phyloP scores from a whole-genome alignment of 2,113 vertebrate species.

The Athene cunicularia region DNA sequence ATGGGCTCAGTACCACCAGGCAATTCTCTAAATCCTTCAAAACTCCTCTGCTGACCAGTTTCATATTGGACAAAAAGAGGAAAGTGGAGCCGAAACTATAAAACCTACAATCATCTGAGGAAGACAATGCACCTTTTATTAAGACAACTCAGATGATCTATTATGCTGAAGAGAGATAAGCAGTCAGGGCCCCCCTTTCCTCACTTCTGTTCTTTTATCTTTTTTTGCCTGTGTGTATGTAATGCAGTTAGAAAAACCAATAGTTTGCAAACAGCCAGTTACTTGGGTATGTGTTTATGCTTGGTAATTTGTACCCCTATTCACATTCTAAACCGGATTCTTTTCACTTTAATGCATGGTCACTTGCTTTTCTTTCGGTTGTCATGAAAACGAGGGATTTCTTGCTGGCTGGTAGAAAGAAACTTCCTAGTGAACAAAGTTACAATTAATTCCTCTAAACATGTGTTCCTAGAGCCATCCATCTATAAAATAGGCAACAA shows the following conservation, averaged over 20 bases:
- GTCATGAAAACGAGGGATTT: slow-evolving; percentile 80
- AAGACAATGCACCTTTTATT: neutral
- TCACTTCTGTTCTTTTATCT: neutral
- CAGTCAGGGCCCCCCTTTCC: neutral
- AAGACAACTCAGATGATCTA: neutral
- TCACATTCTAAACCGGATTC: slow-evolving; percentile 73
- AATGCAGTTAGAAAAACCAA: neutral
- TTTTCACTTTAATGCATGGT: slow-evolving; percentile 69
- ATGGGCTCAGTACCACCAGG: neutral
- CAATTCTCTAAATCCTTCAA: neutral
- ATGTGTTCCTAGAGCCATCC: neutral
- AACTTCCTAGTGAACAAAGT: slow-evolving; percentile 16
- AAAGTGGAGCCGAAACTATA: neutral
- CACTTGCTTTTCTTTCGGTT: slow-evolving; percentile 74
- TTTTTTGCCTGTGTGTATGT: neutral
- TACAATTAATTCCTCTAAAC: neutral
- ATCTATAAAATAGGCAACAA: neutral
- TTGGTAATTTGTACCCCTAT: slow-evolving; percentile 76
- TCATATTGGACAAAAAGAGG: neutral
- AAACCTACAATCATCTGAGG: neutral
- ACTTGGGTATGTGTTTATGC: slow-evolving; percentile 80
- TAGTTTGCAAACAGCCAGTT: slow-evolving; percentile 51
- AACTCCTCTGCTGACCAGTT: neutral
- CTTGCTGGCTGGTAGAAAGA: slow-evolving; percentile 53
- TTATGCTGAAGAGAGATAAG: neutral